Evolutionary conservation across 2,797 vertebrate genomes (phyloP).

Genomic region (Prionace glauca): DNA sequence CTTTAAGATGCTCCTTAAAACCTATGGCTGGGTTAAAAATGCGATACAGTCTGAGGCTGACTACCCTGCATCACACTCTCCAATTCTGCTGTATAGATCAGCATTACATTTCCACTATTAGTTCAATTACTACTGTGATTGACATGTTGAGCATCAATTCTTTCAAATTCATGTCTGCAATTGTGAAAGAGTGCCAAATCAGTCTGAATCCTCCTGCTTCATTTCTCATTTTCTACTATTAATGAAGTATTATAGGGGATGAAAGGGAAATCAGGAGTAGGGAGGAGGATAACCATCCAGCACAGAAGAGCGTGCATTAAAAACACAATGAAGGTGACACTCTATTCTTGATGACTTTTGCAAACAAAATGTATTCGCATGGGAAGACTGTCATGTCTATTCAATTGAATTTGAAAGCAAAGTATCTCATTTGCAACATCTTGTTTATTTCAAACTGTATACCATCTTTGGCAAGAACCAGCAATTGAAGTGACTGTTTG

Average conservation of each 20-base stretch:
- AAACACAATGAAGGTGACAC: background rate
- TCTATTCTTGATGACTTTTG: background rate
- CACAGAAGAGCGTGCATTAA: background rate
- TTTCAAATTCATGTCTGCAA: constrained; percentile 5
- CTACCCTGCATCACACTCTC: background rate
- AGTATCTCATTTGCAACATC: background rate
- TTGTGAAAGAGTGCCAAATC: background rate
- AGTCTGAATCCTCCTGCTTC: background rate
- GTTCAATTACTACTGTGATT: background rate
- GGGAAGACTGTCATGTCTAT: background rate
- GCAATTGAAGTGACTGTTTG: background rate
- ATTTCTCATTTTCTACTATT: background rate
- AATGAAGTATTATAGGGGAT: background rate
- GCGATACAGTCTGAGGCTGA: background rate
- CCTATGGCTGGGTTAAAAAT: background rate
- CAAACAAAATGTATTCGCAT: background rate
- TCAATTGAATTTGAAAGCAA: background rate
- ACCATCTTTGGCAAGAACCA: background rate
- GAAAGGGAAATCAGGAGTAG: background rate
- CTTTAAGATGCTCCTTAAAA: background rate
- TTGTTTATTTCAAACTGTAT: background rate
- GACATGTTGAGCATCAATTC: background rate
- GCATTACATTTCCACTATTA: background rate
- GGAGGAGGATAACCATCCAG: background rate
- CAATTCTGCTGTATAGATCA: background rate